These are phyloP conservation scores for Sycobia sp. DNA, from an alignment of 1,140 invertebrate genomes.

Conservation along the genomic window DNA sequence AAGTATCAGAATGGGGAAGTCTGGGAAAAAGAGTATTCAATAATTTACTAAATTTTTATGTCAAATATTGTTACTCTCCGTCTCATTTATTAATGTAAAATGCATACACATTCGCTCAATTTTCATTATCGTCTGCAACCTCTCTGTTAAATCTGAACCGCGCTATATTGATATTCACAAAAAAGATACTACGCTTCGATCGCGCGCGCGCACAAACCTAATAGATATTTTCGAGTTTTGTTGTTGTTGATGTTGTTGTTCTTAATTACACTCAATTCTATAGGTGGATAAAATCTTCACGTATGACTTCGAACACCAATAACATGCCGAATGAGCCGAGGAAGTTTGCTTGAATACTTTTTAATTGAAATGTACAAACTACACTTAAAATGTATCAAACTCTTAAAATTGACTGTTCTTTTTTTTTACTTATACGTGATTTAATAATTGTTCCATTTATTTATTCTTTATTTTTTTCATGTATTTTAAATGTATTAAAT, in stretches of 20 bases:
- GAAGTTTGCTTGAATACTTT: conserved; percentile 5
- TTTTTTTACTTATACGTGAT: background rate
- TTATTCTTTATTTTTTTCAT: background rate
- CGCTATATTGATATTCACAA: conserved; percentile 22
- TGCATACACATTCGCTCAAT: too few relatives aligned
- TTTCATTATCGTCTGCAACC: background rate
- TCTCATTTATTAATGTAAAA: too few relatives aligned
- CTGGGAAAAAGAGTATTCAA: too few relatives aligned
- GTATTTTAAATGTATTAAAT: conserved; percentile 25
- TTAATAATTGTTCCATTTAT: background rate
- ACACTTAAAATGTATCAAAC: conserved; percentile 10
- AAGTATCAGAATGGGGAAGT: too few relatives aligned
- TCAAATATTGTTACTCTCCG: too few relatives aligned
- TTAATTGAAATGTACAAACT: conserved; percentile 2
- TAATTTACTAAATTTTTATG: too few relatives aligned
- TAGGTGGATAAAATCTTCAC: background rate
- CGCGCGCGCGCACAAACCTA: background rate
- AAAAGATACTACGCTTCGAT: conserved; percentile 18
- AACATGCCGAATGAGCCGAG: conserved; percentile 7
- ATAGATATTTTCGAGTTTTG: conserved; percentile 1
- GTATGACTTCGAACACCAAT: background rate
- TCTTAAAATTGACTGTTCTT: background rate
- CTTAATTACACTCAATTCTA: background rate
- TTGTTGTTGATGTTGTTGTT: background rate
- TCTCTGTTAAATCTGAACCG: background rate